Conservation (phyloP, 1,140 invertebrate species). For the Diabrotica undecimpunctata region DNA sequence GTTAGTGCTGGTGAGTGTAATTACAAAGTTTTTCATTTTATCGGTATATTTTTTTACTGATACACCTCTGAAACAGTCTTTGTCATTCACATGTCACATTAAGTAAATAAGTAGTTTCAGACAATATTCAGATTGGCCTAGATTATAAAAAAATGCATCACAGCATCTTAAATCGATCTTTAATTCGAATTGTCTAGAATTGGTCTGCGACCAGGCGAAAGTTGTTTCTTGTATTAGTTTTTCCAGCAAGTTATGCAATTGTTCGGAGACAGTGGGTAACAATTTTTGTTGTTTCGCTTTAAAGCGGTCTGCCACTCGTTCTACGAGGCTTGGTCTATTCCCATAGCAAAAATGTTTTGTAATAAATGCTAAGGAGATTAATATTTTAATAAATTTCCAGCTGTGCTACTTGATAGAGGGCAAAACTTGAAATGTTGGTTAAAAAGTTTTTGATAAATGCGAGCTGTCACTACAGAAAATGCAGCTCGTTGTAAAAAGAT, state of each 20-base stretch:
- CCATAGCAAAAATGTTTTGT: background rate
- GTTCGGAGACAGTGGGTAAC: background rate
- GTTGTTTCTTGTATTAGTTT: conserved; percentile 14
- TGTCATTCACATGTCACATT: too few species aligned
- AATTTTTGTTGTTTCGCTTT: background rate
- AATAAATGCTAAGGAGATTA: background rate
- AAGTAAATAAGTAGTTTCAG: too few species aligned
- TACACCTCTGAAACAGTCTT: too few species aligned
- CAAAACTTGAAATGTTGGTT: too few species aligned
- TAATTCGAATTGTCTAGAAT: conserved; percentile 3
- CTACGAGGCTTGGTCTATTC: background rate
- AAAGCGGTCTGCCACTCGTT: background rate
- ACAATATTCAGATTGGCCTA: background rate
- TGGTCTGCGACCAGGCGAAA: conserved; percentile 3
- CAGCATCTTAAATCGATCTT: conserved; percentile 2
- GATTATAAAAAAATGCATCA: background rate
- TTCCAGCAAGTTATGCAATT: conserved; percentile 3
- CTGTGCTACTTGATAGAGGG: too few species aligned
- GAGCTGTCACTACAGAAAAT: too few species aligned
- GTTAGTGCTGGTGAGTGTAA: too few species aligned
- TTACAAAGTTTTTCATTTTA: too few species aligned
- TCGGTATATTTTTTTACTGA: too few species aligned
- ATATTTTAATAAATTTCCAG: background rate
- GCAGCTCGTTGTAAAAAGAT: too few species aligned
- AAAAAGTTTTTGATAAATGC: too few species aligned